These are phyloP conservation scores for Hymenopus coronatus DNA, from an alignment of 2,888 invertebrate genomes.

Conservation along the genomic window DNA sequence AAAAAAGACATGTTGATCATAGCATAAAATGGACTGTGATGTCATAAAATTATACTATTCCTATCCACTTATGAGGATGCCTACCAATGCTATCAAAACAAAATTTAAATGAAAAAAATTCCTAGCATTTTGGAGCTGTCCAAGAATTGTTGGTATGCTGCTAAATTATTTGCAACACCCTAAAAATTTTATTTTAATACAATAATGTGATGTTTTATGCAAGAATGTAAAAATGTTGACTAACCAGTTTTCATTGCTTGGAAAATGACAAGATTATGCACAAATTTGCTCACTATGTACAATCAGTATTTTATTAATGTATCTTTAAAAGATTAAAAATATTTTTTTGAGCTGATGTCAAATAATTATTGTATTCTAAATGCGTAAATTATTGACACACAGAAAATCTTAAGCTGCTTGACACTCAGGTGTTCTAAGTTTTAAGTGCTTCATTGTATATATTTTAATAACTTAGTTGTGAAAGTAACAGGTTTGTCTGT, in stretches of 20 bases:
- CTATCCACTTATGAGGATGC: too few species aligned
- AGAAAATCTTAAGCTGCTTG: neutral
- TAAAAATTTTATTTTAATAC: neutral
- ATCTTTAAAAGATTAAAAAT: neutral
- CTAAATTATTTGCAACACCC: neutral
- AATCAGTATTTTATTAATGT: slow-evolving; percentile 12
- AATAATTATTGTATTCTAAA: neutral
- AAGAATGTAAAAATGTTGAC: neutral
- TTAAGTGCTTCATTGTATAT: neutral
- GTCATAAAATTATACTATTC: too few species aligned
- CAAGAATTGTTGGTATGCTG: too few species aligned
- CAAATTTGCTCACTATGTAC: slow-evolving; percentile 12
- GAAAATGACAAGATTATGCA: neutral
- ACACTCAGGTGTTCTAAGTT: slow-evolving; percentile 1
- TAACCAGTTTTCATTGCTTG: neutral
- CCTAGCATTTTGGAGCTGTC: too few species aligned
- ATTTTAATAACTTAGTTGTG: neutral
- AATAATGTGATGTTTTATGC: neutral
- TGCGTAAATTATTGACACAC: neutral
- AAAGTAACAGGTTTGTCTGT: neutral
- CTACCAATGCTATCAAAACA: too few species aligned
- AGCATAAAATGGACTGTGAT: too few species aligned
- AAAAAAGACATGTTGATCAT: too few species aligned
- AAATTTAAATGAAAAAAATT: too few species aligned
- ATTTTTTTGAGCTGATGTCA: slow-evolving; percentile 2